Evolutionary conservation across 2,888 invertebrate species (phyloP).

Genomic region (Tribolium freemani): DNA sequence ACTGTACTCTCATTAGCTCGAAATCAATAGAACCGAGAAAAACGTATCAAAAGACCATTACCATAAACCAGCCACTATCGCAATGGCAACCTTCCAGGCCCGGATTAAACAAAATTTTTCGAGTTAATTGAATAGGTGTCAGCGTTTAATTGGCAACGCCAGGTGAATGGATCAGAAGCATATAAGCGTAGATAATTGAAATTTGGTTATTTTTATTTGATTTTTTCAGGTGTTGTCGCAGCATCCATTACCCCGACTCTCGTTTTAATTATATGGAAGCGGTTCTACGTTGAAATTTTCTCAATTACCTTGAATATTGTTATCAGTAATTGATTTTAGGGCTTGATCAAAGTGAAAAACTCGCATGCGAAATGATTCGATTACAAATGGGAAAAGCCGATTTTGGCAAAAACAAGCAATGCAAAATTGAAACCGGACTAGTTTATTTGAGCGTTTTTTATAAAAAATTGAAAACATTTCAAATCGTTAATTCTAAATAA

Average conservation of each 20-base stretch:
- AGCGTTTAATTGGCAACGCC: neutral
- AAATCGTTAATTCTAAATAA: no score
- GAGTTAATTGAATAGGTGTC: neutral
- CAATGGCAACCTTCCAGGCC: neutral
- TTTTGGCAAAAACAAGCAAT: neutral
- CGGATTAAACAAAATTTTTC: neutral
- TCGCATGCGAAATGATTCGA: neutral
- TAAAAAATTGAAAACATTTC: no score
- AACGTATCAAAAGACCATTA: neutral
- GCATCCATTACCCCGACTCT: constrained; percentile 1
- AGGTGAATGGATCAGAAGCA: neutral
- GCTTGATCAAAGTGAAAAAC: constrained; percentile 24
- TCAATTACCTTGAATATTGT: constrained; percentile 21
- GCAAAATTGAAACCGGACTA: neutral
- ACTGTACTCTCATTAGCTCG: neutral
- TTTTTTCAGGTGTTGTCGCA: neutral
- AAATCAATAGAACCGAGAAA: neutral
- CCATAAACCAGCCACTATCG: neutral
- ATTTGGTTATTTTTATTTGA: neutral
- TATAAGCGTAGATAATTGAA: neutral
- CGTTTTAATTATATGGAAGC: constrained; percentile 13
- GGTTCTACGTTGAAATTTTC: constrained; percentile 10
- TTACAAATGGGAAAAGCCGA: neutral
- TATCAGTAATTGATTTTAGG: constrained; percentile 22
- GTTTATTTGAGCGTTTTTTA: no score